Conservation (phyloP, 2,797 vertebrate genomes). For the Falco peregrinus region DNA sequence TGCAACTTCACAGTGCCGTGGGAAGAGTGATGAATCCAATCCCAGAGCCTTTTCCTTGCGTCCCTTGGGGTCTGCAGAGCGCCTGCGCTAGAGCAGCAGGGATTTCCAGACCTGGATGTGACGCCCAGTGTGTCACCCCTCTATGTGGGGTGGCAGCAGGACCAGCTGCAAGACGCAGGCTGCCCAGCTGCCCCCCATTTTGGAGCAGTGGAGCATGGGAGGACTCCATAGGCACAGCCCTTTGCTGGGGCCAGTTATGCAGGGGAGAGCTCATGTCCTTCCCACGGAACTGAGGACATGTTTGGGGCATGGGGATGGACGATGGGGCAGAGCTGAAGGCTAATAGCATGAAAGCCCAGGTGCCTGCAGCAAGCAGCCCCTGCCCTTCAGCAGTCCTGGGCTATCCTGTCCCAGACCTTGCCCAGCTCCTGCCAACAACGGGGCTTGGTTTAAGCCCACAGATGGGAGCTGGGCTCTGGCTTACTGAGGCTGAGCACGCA, state of each 20-base stretch:
- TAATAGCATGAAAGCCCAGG: not conserved
- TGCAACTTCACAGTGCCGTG: fast-evolving
- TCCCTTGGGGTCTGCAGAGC: not conserved
- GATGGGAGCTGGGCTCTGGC: not conserved
- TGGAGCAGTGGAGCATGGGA: fast-evolving
- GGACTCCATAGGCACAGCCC: not conserved
- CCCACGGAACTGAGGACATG: not conserved
- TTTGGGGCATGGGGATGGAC: not conserved
- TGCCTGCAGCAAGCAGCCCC: not conserved
- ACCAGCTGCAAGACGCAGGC: not conserved
- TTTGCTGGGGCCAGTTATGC: not conserved
- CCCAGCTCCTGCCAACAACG: not conserved
- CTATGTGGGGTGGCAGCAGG: not conserved
- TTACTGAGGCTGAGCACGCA: not conserved
- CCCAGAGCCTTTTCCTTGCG: not conserved
- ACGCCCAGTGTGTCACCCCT: fast-evolving
- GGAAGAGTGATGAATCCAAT: not conserved
- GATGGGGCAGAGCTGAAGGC: not conserved
- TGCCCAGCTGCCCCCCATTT: not conserved
- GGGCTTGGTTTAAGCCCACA: not conserved
- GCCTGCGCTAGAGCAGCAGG: fast-evolving
- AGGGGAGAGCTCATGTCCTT: not conserved
- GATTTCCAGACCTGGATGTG: not conserved
- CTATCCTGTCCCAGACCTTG: not conserved
- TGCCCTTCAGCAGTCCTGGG: not conserved